Conservation (phyloP, 2,113 vertebrate species). For the Miniopterus natalensis region DNA sequence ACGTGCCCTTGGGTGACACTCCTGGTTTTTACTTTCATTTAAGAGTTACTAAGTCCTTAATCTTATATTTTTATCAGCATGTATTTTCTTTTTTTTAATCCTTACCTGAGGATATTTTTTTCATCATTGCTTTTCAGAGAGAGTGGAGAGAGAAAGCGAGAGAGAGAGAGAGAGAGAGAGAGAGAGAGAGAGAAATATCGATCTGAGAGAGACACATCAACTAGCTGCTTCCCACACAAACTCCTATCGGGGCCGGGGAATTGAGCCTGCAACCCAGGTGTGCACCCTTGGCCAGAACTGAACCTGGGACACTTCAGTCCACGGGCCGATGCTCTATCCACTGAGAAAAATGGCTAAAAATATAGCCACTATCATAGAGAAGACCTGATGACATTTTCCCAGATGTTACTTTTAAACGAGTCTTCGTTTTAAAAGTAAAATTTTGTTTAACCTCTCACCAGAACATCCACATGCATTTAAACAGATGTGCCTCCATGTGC, state of each 20-base stretch:
- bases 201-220: too few species aligned
- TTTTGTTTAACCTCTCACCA: neutral
- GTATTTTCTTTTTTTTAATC: neutral
- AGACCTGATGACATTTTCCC: neutral
- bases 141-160: too few species aligned
- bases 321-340: too few species aligned
- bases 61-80: neutral
- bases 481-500: neutral
- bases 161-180: too few species aligned
- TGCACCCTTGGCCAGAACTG: too few species aligned
- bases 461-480: neutral
- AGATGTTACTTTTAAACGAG: neutral
- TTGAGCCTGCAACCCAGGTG: too few species aligned
- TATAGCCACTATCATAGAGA: neutral
- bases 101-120: too few species aligned
- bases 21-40: neutral
- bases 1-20: neutral
- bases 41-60: neutral
- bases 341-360: neutral
- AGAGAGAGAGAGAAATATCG: too few species aligned
- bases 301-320: too few species aligned
- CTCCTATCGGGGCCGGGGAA: too few species aligned
- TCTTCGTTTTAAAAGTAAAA: conserved; percentile 33
- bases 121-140: too few species aligned
- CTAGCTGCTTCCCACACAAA: too few species aligned